Evolutionary conservation across 1,140 invertebrate species (phyloP), one percentile per base, ranked within the genome.

Genomic region (Drosophila bipectinata): DNA sequence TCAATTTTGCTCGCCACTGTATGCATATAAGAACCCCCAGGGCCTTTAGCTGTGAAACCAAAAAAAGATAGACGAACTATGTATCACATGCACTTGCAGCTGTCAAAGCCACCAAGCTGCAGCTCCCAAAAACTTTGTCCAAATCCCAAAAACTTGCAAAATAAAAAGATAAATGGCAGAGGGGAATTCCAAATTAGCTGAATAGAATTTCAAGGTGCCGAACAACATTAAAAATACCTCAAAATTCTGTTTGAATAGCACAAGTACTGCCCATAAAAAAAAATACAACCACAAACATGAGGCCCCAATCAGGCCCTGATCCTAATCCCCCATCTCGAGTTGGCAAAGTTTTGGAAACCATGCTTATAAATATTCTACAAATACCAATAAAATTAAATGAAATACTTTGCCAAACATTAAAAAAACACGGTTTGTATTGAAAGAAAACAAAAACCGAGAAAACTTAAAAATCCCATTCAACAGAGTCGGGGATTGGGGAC

Each of bases 301-400:
- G 32, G n/a, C n/a, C n/a, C 58, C 62, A 61, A 64, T 59, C 44
- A 45, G n/a, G 21, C 18, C 41, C 34, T 63, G 34, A 63, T 57
- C 60, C 52, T 32, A 14, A 21, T 21, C 15, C 10, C 2, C 21
- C 61, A 30, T 34, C 15, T 9, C 1, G 15, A 54, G 32, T 56
- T 56, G 32, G 34, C 12, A 26, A 64, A 64, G 30, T 64, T 67
- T 48, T 4, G 14, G 14, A 26, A 7, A 30, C 9, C 30, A 28
- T 24, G 15, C 60, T 64, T 69, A 76, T 87, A 82, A 87, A 87
- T 87, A 87, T 88, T 82, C 59, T 48, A 87, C 75, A 82, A 87
- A 76, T 72, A 63, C 61, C 66, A 75, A 79, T 88, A 78, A 82
- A 82, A 76, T 59, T 52, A 49, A 59, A 52, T 72, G 66, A 44